Conservation (phyloP, 2,888 invertebrate genomes). For the Hyles lineata region DNA sequence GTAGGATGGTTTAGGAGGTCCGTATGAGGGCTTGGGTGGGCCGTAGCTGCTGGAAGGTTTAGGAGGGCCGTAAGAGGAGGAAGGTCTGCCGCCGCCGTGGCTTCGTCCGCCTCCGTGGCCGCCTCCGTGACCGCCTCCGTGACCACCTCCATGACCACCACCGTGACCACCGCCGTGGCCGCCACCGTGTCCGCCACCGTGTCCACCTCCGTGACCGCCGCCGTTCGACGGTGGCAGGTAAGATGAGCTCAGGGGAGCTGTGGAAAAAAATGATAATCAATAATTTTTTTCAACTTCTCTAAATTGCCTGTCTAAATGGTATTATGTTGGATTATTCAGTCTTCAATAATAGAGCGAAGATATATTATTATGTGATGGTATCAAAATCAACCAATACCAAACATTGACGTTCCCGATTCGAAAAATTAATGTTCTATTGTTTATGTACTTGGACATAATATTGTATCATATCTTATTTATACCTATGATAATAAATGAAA, state of each 20-base stretch:
- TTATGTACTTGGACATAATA: too few relatives aligned
- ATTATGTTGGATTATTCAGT: too few relatives aligned
- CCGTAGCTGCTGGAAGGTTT: slow-evolving; percentile 54
- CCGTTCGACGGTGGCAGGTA: slow-evolving; percentile 85
- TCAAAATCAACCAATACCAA: too few relatives aligned
- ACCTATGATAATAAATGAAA: too few relatives aligned
- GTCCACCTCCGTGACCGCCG: slow-evolving; percentile 54
- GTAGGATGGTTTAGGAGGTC: slow-evolving; percentile 62
- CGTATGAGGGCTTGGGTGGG: slow-evolving; percentile 58
- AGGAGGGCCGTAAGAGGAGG: slow-evolving; percentile 66
- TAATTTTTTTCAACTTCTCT: slow-evolving; percentile 8
- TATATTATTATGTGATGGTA: too few relatives aligned
- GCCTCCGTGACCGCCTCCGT: slow-evolving; percentile 27
- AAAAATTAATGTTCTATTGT: too few relatives aligned
- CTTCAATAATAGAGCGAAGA: too few relatives aligned
- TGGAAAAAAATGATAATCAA: slow-evolving; percentile 49
- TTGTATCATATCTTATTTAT: too few relatives aligned
- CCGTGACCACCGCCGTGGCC: slow-evolving; percentile 41
- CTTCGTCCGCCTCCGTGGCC: slow-evolving; percentile 58
- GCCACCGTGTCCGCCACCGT: slow-evolving; percentile 53
- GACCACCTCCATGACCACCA: slow-evolving; percentile 56
- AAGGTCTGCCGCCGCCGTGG: slow-evolving; percentile 68
- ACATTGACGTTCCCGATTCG: too few relatives aligned
- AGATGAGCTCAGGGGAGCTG: slow-evolving; percentile 84
- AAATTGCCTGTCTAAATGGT: too few relatives aligned